phyloP scores from a whole-genome alignment of 1,140 invertebrate genomes.

The Chelonus insularis region DNA sequence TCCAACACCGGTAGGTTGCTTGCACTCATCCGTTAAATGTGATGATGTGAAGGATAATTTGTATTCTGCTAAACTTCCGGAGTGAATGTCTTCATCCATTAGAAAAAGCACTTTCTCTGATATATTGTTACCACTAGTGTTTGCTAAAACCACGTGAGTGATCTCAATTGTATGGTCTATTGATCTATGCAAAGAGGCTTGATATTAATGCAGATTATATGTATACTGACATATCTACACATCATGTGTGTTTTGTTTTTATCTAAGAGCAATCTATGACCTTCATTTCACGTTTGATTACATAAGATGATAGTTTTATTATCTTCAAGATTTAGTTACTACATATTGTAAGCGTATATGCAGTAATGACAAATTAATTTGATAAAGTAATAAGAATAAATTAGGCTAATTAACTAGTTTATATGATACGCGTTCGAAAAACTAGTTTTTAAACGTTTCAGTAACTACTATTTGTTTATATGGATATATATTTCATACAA shows the following conservation, averaged over 20 bases:
- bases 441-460: no score
- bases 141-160: background rate
- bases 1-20: conserved; percentile 40
- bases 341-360: background rate
- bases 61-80: conserved; percentile 3
- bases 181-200: background rate
- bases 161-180: background rate
- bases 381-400: no score
- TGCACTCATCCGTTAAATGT: conserved; percentile 16
- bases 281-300: conserved; percentile 24
- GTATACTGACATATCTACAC: background rate
- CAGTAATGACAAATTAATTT: background rate
- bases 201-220: background rate
- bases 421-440: no score
- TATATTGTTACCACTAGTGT: conserved; percentile 3
- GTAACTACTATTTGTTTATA: no score
- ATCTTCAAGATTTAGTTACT: background rate
- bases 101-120: conserved; percentile 23
- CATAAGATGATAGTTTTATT: conserved; percentile 19
- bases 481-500: no score
- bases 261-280: conserved; percentile 15
- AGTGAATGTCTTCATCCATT: conserved; percentile 23
- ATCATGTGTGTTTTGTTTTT: conserved; percentile 7
- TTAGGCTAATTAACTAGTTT: no score
- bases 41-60: conserved; percentile 12